Evolutionary conservation across 2,113 vertebrate species (phyloP), one percentile per base, ranked within the genome.

Genomic region (Paradoxurus hermaphroditus): DNA sequence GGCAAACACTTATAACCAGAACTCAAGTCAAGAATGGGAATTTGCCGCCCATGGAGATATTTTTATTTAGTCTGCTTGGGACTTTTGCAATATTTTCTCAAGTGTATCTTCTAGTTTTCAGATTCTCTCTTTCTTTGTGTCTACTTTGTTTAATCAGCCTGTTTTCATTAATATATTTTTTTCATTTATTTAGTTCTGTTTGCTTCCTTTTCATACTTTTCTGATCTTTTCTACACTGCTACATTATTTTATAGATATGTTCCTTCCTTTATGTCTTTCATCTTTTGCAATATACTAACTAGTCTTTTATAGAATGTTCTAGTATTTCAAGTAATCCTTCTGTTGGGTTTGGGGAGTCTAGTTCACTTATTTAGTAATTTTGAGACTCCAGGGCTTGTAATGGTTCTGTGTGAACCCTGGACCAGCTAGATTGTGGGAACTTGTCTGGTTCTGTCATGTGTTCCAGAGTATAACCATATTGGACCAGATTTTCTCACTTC

Each of bases 11-110:
- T 82, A 39, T 18, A 62, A 86, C n/a, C 41, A 75, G n/a, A 36
- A 27, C 23, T 72, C 27, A 21, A 14, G 9, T 87, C 23, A 79
- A 53, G 63, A 93, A 78, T 68, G 67, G 49, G 75, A 56, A 53
- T 65, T 46, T 44, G 8, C 27, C 23, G 34, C 49, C 53, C 34
- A 7, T 49, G 62, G 5, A 27, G 65, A 14, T 53, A 51, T 44
- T 87, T 78, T 90, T 78, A 56, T 89, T 92, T 93, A 65, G 18
- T 95, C 82, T 92, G 14, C 63, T 92, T 85, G 36, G 10, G 62
- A 79, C 25, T 92, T 73, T 46, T 56, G 5, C 4, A 79, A 27
- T 27, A 86, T 59, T 63, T 90, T 79, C 53, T 92, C 53, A 85
- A 92, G 7, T 67, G 2, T 56, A 39, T 70, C n/a, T 63, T 92